Conservation (phyloP, 2,888 invertebrate genomes). For the Tinea trinotella region DNA sequence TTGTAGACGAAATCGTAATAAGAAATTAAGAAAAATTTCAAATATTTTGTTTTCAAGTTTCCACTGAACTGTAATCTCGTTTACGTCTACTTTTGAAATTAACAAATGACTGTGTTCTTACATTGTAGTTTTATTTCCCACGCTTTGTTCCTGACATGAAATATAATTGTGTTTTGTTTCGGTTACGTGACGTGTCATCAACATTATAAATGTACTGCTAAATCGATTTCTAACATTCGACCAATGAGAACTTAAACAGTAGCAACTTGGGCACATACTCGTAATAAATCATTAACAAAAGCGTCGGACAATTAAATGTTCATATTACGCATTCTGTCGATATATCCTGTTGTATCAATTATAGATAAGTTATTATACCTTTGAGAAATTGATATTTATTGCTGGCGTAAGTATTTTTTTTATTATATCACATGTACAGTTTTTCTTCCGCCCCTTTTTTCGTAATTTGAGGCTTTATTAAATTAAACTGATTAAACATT, state of each 20-base stretch:
- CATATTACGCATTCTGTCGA: too few relatives aligned
- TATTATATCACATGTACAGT: too few relatives aligned
- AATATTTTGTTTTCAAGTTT: neutral
- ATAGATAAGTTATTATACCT: too few relatives aligned
- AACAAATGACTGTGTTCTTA: constrained; percentile 20
- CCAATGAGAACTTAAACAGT: constrained; percentile 21
- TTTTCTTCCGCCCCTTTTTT: too few relatives aligned
- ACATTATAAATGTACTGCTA: constrained; percentile 25
- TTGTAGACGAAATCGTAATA: neutral
- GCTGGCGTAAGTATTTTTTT: too few relatives aligned
- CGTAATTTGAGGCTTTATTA: too few relatives aligned
- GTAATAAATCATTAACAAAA: too few relatives aligned
- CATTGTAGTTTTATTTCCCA: constrained; percentile 11
- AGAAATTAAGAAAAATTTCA: neutral
- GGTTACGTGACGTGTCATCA: constrained; percentile 27
- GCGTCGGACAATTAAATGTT: too few relatives aligned
- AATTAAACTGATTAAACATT: too few relatives aligned
- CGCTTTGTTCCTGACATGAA: constrained; percentile 7
- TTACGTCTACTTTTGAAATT: constrained; percentile 16
- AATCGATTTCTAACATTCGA: constrained; percentile 23
- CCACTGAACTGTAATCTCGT: neutral
- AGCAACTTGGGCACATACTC: too few relatives aligned
- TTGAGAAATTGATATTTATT: too few relatives aligned
- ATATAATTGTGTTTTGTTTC: constrained; percentile 20
- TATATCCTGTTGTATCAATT: too few relatives aligned